phyloP scores from a whole-genome alignment of 2,888 invertebrate genomes.

The Steinernema hermaphroditum region DNA sequence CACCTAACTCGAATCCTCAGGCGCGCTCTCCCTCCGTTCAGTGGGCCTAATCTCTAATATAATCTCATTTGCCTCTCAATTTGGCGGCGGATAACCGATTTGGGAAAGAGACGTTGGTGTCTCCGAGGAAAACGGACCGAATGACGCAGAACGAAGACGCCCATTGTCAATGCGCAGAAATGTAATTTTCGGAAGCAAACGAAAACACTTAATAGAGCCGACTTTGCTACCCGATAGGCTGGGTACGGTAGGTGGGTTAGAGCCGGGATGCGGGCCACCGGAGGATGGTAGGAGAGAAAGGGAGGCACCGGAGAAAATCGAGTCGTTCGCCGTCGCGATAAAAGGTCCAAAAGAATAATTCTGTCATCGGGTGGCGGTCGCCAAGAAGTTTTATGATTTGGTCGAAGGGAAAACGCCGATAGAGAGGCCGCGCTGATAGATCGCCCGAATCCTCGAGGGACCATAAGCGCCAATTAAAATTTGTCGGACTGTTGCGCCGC shows the following conservation, averaged over 20 bases:
- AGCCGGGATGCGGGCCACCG: too few species aligned
- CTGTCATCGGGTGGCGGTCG: too few species aligned
- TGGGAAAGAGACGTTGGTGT: slow-evolving; percentile 12
- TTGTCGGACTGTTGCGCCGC: neutral
- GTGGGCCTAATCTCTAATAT: slow-evolving; percentile 29
- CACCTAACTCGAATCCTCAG: slow-evolving; percentile 28
- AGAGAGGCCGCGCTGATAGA: neutral
- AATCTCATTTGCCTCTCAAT: slow-evolving; percentile 30
- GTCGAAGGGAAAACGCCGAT: slow-evolving; percentile 14
- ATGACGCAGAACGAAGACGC: slow-evolving; percentile 23
- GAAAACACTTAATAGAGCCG: slow-evolving; percentile 2
- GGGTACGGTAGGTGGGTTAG: too few species aligned
- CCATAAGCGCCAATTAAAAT: slow-evolving; percentile 23
- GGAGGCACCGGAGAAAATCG: too few species aligned
- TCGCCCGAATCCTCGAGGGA: slow-evolving; percentile 14
- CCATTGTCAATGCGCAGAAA: slow-evolving; percentile 20
- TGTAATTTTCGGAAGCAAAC: slow-evolving; percentile 18
- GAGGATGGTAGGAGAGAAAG: too few species aligned
- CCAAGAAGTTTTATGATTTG: slow-evolving; percentile 14
- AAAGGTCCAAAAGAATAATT: too few species aligned
- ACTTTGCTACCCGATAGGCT: too few species aligned
- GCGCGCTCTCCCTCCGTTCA: slow-evolving; percentile 19
- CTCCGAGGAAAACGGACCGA: neutral
- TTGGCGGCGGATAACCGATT: slow-evolving; percentile 28
- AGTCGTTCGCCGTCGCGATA: too few species aligned